These are phyloP conservation scores for Allolobophora icterica DNA, from an alignment of 2,888 invertebrate species.

Conservation along the genomic window DNA sequence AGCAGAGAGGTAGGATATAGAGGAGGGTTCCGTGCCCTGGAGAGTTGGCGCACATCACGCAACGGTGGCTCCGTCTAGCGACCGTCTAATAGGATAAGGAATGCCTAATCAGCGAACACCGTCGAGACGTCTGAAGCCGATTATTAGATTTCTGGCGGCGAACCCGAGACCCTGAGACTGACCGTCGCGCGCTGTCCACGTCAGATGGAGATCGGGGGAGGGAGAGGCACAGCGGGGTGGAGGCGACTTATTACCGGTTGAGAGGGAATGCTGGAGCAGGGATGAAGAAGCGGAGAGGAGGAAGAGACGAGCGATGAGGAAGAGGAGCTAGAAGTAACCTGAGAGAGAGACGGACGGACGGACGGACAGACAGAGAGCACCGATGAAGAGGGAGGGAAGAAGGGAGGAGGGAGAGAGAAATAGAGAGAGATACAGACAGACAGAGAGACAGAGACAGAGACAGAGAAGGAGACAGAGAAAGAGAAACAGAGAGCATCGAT, in stretches of 20 bases:
- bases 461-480: too few species aligned
- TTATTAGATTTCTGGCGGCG: constrained; percentile 28
- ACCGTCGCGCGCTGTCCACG: neutral
- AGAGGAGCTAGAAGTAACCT: neutral
- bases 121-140: constrained; percentile 18
- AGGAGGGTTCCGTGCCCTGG: neutral
- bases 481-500: too few species aligned
- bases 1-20: neutral
- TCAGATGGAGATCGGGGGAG: neutral
- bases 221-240: neutral
- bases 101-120: constrained; percentile 6
- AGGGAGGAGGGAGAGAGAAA: neutral
- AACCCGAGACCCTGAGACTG: neutral
- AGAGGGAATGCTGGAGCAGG: neutral
- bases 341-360: neutral
- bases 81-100: constrained; percentile 23
- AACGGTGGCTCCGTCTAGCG: neutral
- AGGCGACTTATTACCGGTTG: neutral
- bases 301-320: neutral
- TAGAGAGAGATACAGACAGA: neutral
- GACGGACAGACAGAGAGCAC: neutral
- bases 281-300: neutral
- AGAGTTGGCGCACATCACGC: constrained; percentile 12
- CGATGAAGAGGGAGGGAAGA: too few species aligned
- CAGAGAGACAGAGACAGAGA: too few species aligned